phyloP scores from a whole-genome alignment of 2,888 invertebrate species.

The Ernsta delagoae region DNA sequence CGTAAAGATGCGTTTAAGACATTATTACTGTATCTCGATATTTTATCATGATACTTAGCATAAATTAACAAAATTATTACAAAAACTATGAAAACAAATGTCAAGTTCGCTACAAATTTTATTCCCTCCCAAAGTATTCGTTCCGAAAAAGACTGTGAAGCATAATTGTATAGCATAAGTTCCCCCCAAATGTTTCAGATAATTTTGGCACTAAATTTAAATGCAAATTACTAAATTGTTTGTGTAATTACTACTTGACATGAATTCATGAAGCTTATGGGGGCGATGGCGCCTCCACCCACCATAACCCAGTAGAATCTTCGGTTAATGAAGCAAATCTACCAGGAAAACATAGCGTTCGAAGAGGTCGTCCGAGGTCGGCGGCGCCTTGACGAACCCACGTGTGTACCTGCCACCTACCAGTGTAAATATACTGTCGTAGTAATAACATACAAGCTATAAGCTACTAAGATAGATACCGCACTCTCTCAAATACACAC shows the following conservation, averaged over 20 bases:
- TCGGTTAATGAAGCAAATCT: conserved; percentile 22
- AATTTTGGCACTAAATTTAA: background rate
- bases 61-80: too few species aligned
- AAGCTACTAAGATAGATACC: too few species aligned
- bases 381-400: conserved; percentile 38
- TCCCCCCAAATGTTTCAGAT: too few species aligned
- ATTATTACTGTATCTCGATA: too few species aligned
- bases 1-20: background rate
- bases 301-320: conserved; percentile 5
- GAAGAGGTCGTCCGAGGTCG: conserved; percentile 39
- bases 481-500: too few species aligned
- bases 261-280: conserved; percentile 7
- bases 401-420: background rate
- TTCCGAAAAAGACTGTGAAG: too few species aligned
- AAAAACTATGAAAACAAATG: too few species aligned
- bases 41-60: too few species aligned
- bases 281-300: conserved; percentile 24
- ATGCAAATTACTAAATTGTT: conserved; percentile 5
- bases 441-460: background rate
- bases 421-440: background rate
- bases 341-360: conserved; percentile 39
- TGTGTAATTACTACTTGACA: conserved; percentile 17
- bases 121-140: too few species aligned
- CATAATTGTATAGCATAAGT: too few species aligned
- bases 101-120: too few species aligned